Evolutionary conservation across 2,113 vertebrate genomes (phyloP).

Genomic region (Anseranas semipalmata): DNA sequence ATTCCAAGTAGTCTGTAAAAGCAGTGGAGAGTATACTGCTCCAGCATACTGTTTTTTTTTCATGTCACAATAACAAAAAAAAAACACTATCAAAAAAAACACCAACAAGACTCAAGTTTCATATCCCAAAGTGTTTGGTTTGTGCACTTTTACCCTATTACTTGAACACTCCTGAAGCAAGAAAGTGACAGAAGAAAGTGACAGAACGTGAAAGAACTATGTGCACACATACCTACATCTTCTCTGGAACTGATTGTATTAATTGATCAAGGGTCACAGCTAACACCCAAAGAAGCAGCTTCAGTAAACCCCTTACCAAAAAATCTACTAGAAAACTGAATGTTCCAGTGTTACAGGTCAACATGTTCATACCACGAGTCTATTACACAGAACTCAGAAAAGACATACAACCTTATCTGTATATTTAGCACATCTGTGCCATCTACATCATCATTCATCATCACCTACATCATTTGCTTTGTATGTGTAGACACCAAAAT

Average conservation of each 20-base stretch:
- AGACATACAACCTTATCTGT: neutral
- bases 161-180: neutral
- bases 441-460: neutral
- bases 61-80: neutral
- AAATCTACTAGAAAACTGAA: neutral
- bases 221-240: accelerated
- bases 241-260: neutral
- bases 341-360: neutral
- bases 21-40: neutral
- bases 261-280: neutral
- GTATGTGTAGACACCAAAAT: neutral
- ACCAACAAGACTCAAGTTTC: neutral
- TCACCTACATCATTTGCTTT: neutral
- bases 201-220: neutral
- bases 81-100: neutral
- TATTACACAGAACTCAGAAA: neutral
- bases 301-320: neutral
- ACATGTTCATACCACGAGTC: neutral
- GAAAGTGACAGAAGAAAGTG: neutral
- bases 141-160: neutral
- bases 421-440: neutral
- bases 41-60: neutral
- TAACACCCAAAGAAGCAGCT: neutral
- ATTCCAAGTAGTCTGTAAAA: neutral
- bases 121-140: neutral